These are phyloP conservation scores for Bufo bufo DNA, from an alignment of 2,113 vertebrate species.

Conservation along the genomic window DNA sequence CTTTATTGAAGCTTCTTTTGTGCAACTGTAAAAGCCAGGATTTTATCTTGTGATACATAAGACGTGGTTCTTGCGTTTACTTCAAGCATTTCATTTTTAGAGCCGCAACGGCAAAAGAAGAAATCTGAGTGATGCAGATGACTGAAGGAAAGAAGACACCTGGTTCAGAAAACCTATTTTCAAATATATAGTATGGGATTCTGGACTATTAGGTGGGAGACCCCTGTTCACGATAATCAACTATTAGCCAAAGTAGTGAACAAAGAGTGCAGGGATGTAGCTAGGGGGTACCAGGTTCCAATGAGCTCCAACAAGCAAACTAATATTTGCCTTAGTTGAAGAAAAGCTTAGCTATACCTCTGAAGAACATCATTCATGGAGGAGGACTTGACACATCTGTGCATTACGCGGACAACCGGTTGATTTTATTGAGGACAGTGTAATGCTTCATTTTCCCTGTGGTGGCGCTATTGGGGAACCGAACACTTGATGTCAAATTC, in stretches of 20 bases:
- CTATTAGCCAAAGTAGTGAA: not conserved
- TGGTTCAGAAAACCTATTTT: not conserved
- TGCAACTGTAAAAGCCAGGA: slow-evolving; percentile 7
- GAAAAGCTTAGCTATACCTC: not conserved
- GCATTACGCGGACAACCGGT: not conserved
- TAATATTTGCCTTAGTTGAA: not conserved
- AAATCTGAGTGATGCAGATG: not conserved
- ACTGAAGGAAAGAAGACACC: not conserved
- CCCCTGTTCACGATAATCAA: not conserved
- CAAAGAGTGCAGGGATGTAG: not conserved
- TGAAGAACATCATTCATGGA: not conserved
- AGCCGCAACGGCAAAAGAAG: not conserved
- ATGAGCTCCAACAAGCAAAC: not conserved
- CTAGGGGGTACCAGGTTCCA: not conserved
- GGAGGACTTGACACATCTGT: not conserved
- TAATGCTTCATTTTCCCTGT: not conserved
- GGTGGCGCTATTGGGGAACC: not conserved
- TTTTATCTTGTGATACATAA: not conserved
- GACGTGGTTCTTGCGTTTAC: not conserved
- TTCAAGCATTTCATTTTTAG: not conserved
- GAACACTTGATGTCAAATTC: not conserved
- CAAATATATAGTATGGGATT: not conserved
- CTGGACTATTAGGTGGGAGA: not conserved
- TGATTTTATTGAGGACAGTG: not conserved
- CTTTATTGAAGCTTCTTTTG: slow-evolving; percentile 29